These are phyloP conservation scores for Mungos mungo DNA, from an alignment of 2,113 vertebrate species.

Conservation along the genomic window DNA sequence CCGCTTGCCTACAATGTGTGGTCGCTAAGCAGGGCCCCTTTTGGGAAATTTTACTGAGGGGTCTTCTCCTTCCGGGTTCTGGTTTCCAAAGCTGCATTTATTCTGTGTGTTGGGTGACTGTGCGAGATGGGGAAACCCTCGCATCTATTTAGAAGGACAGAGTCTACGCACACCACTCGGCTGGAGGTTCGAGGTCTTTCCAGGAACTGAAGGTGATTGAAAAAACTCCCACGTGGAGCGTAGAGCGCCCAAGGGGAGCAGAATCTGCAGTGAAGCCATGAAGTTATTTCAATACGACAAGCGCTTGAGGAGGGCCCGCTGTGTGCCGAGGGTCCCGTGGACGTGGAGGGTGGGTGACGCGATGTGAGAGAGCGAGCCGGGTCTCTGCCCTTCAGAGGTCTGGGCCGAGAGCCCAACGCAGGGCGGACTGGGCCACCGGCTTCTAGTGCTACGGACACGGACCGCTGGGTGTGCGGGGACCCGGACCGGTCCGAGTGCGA, in stretches of 20 bases:
- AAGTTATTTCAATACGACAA: neutral
- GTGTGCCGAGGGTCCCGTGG: neutral
- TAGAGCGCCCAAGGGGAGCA: neutral
- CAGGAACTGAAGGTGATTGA: neutral
- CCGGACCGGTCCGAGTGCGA: fast-evolving
- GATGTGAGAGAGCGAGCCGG: fast-evolving
- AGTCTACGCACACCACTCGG: fast-evolving
- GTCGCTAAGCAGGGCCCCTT: neutral
- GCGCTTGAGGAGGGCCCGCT: neutral
- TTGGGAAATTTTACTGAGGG: neutral
- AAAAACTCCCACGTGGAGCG: neutral
- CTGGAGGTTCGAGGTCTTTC: neutral
- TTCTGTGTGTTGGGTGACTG: neutral
- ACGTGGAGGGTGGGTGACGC: neutral
- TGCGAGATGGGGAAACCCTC: neutral
- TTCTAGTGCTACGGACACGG: fast-evolving
- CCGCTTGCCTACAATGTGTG: neutral
- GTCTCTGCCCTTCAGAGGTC: neutral
- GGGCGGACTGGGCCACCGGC: neutral
- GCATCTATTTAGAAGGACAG: neutral
- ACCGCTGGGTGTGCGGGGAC: too few species aligned
- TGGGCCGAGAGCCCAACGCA: neutral
- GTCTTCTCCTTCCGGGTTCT: neutral
- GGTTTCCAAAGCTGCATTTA: neutral
- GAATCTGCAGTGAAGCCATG: neutral